phyloP scores from a whole-genome alignment of 1,140 invertebrate genomes.

The Whitmania pigra region DNA sequence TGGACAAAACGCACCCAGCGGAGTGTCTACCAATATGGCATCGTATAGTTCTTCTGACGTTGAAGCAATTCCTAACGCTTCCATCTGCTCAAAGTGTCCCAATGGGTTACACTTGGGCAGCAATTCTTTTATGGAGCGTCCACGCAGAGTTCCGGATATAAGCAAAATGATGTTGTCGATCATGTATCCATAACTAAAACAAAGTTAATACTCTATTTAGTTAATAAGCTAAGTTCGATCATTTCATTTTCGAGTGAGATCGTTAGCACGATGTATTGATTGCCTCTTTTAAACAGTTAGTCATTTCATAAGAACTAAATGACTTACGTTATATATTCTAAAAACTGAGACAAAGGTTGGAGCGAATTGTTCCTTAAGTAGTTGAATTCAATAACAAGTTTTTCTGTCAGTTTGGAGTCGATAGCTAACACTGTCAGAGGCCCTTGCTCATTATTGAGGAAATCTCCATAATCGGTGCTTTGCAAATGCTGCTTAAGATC shows the following conservation, averaged over 20 bases:
- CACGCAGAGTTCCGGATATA: conserved; percentile 95
- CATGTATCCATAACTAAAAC: conserved; percentile 87
- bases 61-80: conserved; percentile 95
- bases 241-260: background rate
- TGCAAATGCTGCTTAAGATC: conserved; percentile 96
- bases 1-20: conserved; percentile 55
- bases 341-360: conserved; percentile 86
- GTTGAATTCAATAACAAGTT: conserved; percentile 93
- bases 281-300: background rate
- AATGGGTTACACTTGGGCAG: conserved; percentile 98
- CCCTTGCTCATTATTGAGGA: conserved; percentile 93
- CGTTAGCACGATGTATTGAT: background rate
- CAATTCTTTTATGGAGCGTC: conserved; percentile 89
- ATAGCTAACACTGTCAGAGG: conserved; percentile 91
- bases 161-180: conserved; percentile 98
- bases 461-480: conserved; percentile 96
- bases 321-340: conserved; percentile 85
- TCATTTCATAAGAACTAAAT: background rate
- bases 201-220: background rate
- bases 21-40: conserved; percentile 96
- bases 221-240: background rate
- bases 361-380: conserved; percentile 94
- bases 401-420: conserved; percentile 93
- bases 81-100: conserved; percentile 99
- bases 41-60: conserved; percentile 97